Conservation (phyloP, 37 sponge, comb jelly and placozoan species). For the Oscarella lobularis region DNA sequence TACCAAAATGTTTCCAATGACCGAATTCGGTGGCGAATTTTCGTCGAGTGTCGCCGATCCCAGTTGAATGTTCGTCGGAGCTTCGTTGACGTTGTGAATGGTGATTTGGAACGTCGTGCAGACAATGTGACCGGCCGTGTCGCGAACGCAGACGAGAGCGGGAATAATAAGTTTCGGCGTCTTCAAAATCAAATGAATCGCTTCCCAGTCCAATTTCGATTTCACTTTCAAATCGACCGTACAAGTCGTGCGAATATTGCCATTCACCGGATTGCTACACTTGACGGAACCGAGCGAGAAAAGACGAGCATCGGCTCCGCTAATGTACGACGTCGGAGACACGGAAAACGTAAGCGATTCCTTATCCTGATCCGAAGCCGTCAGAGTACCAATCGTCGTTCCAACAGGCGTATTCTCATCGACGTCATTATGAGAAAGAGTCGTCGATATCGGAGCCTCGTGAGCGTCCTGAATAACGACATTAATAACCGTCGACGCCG, state of each 20-base stretch:
- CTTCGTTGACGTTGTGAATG: slow-evolving; percentile 2
- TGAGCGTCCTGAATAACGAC: not conserved
- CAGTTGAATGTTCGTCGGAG: not conserved
- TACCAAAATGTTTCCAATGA: not conserved
- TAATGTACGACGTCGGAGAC: not conserved
- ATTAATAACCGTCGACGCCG: not conserved
- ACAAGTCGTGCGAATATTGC: not conserved
- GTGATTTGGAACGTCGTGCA: not conserved
- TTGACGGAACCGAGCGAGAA: not conserved
- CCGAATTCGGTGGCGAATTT: not conserved
- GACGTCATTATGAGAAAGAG: not conserved
- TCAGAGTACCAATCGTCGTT: not conserved
- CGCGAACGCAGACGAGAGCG: not conserved
- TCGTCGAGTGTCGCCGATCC: not conserved
- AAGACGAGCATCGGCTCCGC: not conserved
- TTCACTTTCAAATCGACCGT: not conserved
- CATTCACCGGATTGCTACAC: not conserved
- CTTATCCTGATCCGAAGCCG: slow-evolving; percentile 3
- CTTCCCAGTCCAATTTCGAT: not conserved
- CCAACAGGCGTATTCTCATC: not conserved
- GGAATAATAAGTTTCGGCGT: not conserved
- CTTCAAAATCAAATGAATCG: too few species aligned
- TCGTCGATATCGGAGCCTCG: not conserved
- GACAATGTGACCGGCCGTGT: not conserved
- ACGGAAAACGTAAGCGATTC: not conserved